Evolutionary conservation across 2,888 invertebrate species (phyloP), one percentile per base, ranked within the genome.

Genomic region (Epistrophella euchroma): DNA sequence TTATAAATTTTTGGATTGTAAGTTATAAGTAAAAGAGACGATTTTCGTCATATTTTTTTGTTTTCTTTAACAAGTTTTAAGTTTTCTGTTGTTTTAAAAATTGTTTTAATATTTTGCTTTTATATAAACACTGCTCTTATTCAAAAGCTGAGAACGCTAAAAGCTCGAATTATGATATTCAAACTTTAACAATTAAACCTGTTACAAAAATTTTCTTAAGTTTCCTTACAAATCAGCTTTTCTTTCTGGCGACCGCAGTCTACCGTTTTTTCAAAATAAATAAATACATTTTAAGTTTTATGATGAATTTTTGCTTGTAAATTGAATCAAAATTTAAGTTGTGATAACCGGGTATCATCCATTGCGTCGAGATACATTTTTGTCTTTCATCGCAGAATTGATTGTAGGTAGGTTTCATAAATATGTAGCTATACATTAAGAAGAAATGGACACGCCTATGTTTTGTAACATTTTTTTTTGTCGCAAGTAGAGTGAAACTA

Each of bases 161-260:
- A 17, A 83, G 78, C 70, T 83, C 25, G 50, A 72, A 66, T 70
- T 62, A n/a, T 56, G 32, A n/a, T 55, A 73, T 56, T 78, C 78
- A 62, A 83, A 83, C 73, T 68, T 77, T 73, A 58, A 78, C 78
- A 83, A 74, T 55, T 78, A 64, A 83, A 78, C 78, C 72, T 64
- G 43, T 64, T 64, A 64, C 64, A 64, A 64, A 64, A 40, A 40
- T 60, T 60, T 22, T 9, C 4, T 25, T 50, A 62, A 4, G 5
- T 79, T 79, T 60, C 64, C 60, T 62, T 62, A 64, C 55, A 74
- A 37, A 68, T 58, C 79, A 74, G 73, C 56, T 74, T 58, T 64
- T 68, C 43, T 47, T 56, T 66, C 11, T 15, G 70, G 45, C 37
- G 45, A 76, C 64, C 45, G 15, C 7, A 55, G 70, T 76, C 37